phyloP scores from a whole-genome alignment of 92 coral and sea anemone species.

The Diadumene lineata region DNA sequence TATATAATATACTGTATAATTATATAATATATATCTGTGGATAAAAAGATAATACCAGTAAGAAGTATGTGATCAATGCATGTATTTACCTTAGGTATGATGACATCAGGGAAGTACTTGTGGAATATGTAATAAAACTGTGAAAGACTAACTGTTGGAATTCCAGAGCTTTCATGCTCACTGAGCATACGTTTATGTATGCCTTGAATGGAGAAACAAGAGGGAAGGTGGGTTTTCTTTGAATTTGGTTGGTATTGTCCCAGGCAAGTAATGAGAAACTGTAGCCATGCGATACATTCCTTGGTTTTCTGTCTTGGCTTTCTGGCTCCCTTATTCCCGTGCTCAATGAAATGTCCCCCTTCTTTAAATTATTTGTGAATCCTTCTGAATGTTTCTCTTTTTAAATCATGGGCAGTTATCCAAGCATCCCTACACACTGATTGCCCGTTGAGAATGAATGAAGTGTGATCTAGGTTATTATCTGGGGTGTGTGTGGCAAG shows the following conservation, averaged over 20 bases:
- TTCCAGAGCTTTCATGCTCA: constrained; percentile 18
- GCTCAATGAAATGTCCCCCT: constrained; percentile 33
- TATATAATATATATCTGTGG: too few species aligned
- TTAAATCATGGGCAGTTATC: constrained; percentile 40
- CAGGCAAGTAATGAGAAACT: constrained; percentile 43
- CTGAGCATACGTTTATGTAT: constrained; percentile 39
- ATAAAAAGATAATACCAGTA: too few species aligned
- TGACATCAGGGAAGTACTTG: constrained; percentile 36
- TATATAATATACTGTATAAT: too few species aligned
- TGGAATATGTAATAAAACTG: constrained; percentile 54
- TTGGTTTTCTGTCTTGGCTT: constrained; percentile 33
- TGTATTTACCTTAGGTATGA: constrained; percentile 40
- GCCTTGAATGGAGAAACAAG: constrained; percentile 47
- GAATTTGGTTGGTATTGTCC: constrained; percentile 59
- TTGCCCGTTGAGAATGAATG: constrained; percentile 32
- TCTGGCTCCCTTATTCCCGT: constrained; percentile 41
- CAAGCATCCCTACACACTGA: constrained; percentile 54
- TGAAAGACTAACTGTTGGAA: constrained; percentile 41
- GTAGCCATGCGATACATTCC: constrained; percentile 58
- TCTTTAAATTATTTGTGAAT: constrained; percentile 17
- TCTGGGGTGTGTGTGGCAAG: constrained; percentile 32
- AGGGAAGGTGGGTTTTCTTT: constrained; percentile 47
- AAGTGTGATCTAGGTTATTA: not conserved
- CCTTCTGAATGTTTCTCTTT: constrained; percentile 14
- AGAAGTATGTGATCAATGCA: too few species aligned